A percentile compares a stretch with the other conserved stretches of the same genome.
These are phyloP conservation scores for Saturnia pavonia DNA, from an alignment of 2,888 invertebrate genomes.

Conservation along the genomic window DNA sequence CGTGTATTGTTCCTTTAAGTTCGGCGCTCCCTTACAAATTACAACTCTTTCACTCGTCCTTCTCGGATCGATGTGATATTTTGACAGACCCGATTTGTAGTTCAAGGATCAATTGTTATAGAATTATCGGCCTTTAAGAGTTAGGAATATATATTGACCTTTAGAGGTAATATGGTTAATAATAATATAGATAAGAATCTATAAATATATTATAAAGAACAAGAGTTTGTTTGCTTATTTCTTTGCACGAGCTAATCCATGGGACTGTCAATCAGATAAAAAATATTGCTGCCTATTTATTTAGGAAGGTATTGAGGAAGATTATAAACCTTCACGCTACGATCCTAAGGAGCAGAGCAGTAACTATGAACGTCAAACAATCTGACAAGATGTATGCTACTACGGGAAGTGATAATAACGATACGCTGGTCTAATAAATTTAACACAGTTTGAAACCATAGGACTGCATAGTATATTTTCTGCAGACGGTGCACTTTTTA, in stretches of 20 bases:
- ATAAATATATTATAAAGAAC: too few species aligned
- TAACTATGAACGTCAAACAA: too few species aligned
- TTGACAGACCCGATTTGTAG: constrained; percentile 54
- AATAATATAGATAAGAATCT: neutral
- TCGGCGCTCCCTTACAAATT: constrained; percentile 62
- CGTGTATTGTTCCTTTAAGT: constrained; percentile 64
- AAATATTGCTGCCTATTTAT: too few species aligned
- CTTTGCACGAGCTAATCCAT: too few species aligned
- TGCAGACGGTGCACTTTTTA: neutral
- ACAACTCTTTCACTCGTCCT: constrained; percentile 50
- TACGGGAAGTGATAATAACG: too few species aligned
- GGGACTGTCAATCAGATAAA: too few species aligned
- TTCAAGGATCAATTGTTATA: constrained; percentile 34
- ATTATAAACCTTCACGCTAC: too few species aligned
- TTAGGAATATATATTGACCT: neutral
- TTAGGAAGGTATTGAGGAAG: neutral
- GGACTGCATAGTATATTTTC: neutral
- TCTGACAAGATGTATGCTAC: too few species aligned
- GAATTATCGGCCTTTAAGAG: constrained; percentile 5
- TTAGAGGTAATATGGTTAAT: neutral
- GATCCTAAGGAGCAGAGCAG: too few species aligned
- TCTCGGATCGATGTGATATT: constrained; percentile 41
- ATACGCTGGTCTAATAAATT: too few species aligned
- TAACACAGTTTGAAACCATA: too few species aligned
- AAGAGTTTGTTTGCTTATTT: too few species aligned